These are phyloP conservation scores for Tyrophagus putrescentiae DNA, from an alignment of 1,140 invertebrate species.

Conservation along the genomic window DNA sequence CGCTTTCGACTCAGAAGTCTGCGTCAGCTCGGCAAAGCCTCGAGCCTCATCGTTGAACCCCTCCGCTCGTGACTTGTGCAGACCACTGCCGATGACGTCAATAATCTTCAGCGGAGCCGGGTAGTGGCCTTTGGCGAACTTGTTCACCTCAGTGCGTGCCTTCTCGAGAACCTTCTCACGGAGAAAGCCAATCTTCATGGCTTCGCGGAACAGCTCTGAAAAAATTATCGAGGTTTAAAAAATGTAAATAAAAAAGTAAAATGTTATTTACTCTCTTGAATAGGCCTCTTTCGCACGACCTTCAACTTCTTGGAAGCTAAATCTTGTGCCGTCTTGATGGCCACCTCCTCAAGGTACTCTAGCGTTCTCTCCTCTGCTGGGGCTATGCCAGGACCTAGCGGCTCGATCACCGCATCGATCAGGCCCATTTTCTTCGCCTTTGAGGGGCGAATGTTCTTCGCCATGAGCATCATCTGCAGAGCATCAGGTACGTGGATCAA, in stretches of 20 bases:
- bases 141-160: slow-evolving; percentile 78
- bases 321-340: slow-evolving; percentile 64
- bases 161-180: slow-evolving; percentile 70
- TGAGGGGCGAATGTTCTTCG: slow-evolving; percentile 69
- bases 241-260: neutral
- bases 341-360: slow-evolving; percentile 77
- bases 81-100: slow-evolving; percentile 69
- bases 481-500: slow-evolving; percentile 66
- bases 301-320: slow-evolving; percentile 60
- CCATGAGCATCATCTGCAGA: slow-evolving; percentile 80
- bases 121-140: slow-evolving; percentile 78
- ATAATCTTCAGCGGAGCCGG: slow-evolving; percentile 72
- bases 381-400: slow-evolving; percentile 66
- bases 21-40: slow-evolving; percentile 76
- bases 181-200: slow-evolving; percentile 57
- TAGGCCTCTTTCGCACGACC: slow-evolving; percentile 50
- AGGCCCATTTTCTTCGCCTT: slow-evolving; percentile 88
- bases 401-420: slow-evolving; percentile 74
- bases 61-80: slow-evolving; percentile 63
- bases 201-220: slow-evolving; percentile 43
- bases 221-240: slow-evolving; percentile 13
- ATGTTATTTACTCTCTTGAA: slow-evolving; percentile 43
- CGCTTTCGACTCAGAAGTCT: slow-evolving; percentile 78
- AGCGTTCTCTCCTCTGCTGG: slow-evolving; percentile 57
- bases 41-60: slow-evolving; percentile 75